Evolutionary conservation across 1,140 invertebrate species (phyloP), one percentile per base, ranked within the genome.

Genomic region (Papilio glaucus): DNA sequence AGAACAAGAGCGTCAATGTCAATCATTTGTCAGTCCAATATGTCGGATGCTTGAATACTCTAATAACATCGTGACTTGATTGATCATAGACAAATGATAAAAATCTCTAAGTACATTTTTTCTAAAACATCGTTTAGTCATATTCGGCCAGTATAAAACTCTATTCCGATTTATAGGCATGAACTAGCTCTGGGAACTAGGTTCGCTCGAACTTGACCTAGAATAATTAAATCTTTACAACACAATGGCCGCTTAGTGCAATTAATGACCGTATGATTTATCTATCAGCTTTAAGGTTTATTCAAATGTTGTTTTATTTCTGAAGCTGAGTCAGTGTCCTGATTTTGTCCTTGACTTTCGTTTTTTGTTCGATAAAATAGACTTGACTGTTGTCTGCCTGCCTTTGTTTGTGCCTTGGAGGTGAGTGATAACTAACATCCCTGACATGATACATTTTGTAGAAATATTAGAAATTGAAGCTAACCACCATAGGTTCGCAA

Each of bases 161-260:
- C 49, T 57, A 24, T 24, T 57, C 24, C 1, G 42, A 49, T 49
- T 49, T 18, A 45, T 6, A 33, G 6, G 29, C 29, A 18, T n/a
- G 24, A 26, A 21, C 15, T 49, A 21, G 18, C 24, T 57, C 18
- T 57, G 49, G 49, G 21, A 57, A 57, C 49, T 57, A 4, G 18
- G 21, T 4, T 12, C 24, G 49, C 12, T 57, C 21, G 49, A 57
- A 57, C 49, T 57, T 57, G 49, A 57, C 49, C 49, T 57, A 57
- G 9, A 57, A 57, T 24, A 53, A 53, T 57, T 57, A 57, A 57
- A 57, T 41, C 13, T 13, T 4, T 26, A 24, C 18, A 49, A n/a
- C 29, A 57, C 49, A 57, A 57, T 57, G 49, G 49, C 39, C 12
- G 13, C 10, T 41, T 13, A 41, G 4, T 49, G 18, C 18, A 18